Percentiles rank a stretch among this genome's conserved stretches.
These are phyloP conservation scores for Hyperoplus lanceolatus DNA, from an alignment of 2,797 vertebrate species.

Conservation along the genomic window DNA sequence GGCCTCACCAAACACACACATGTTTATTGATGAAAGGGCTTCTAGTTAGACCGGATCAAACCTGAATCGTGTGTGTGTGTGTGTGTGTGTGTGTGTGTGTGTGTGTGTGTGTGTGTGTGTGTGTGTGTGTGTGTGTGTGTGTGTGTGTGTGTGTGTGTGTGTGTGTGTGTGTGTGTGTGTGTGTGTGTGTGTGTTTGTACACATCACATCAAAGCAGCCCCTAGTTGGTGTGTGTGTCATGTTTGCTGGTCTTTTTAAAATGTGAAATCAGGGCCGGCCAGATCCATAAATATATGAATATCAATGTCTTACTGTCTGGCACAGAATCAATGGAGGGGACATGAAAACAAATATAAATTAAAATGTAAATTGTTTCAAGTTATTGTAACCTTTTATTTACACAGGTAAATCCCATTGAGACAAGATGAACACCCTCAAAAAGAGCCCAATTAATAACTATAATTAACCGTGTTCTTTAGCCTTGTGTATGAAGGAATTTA, in stretches of 20 bases:
- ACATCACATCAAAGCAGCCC: conserved; percentile 34
- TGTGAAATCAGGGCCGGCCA: conserved; percentile 21
- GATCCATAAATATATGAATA: conserved; percentile 46
- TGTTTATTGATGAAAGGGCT: conserved; percentile 37
- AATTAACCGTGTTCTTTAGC: too few relatives aligned
- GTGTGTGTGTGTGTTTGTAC: not conserved
- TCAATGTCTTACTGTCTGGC: conserved; percentile 20
- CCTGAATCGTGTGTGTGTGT: conserved; percentile 11
- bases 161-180: not conserved
- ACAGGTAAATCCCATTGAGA: too few relatives aligned
- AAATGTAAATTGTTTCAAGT: too few relatives aligned
- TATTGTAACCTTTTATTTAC: too few relatives aligned
- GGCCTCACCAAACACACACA: conserved; percentile 10
- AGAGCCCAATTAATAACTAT: too few relatives aligned
- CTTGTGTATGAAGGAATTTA: too few relatives aligned
- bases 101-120: not conserved
- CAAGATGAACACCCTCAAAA: too few relatives aligned
- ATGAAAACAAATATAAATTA: not conserved
- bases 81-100: too few relatives aligned
- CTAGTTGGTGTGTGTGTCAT: conserved; percentile 1
- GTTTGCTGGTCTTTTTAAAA: conserved; percentile 22
- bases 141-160: too few relatives aligned
- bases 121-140: not conserved
- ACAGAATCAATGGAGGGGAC: not conserved
- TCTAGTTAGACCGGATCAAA: conserved; percentile 36